Evolutionary conservation across 2,797 vertebrate species (phyloP).

Genomic region (Microctenopoma stevenorrisi): DNA sequence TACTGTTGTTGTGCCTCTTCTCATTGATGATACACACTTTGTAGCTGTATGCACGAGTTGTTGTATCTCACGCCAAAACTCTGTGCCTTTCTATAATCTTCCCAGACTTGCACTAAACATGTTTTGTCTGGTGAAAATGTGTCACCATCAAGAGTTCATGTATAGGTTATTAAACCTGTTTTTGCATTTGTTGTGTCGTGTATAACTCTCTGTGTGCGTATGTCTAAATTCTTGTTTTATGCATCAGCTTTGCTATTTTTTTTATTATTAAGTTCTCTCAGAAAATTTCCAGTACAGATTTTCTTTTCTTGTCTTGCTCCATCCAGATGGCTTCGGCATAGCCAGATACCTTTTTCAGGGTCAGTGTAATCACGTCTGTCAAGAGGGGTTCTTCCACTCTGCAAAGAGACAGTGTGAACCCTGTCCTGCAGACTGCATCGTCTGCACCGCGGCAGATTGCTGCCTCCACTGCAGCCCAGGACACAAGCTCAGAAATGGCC

Average conservation of each 20-base stretch:
- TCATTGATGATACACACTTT: neutral
- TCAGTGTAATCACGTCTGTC: constrained; percentile 88
- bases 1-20: no score
- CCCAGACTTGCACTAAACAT: neutral
- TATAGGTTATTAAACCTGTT: constrained; percentile 1
- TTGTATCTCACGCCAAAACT: neutral
- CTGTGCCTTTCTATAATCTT: neutral
- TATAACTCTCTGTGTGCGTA: constrained; percentile 18
- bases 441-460: constrained; percentile 75
- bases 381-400: constrained; percentile 82
- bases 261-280: constrained; percentile 1
- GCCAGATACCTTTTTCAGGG: constrained; percentile 82
- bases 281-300: neutral
- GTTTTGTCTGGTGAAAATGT: constrained; percentile 6
- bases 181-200: neutral
- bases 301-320: constrained; percentile 9
- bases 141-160: neutral
- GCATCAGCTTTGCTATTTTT: neutral
- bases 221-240: constrained; percentile 29
- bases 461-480: constrained; percentile 84
- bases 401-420: constrained; percentile 74
- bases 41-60: neutral
- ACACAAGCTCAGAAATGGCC: constrained; percentile 76
- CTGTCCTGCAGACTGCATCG: constrained; percentile 84
- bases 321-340: constrained; percentile 83